These are phyloP conservation scores for Ochotona curzoniae DNA, from an alignment of 2,113 vertebrate species.

Conservation along the genomic window DNA sequence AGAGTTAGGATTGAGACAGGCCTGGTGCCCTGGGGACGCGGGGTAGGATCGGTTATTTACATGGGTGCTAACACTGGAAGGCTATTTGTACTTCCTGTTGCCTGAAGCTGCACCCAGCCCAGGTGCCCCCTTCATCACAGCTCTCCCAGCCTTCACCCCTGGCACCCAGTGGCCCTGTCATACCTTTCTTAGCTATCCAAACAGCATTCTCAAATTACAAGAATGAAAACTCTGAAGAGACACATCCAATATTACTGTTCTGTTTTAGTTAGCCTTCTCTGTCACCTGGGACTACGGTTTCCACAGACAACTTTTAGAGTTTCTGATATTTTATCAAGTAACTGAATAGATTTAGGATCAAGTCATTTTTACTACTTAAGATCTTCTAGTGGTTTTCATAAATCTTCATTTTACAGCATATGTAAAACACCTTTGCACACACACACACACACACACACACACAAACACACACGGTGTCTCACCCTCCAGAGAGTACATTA, in stretches of 20 bases:
- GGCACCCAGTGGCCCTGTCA: neutral
- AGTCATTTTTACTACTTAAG: neutral
- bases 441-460: neutral
- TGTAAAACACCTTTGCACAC: neutral
- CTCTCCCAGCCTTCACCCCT: neutral
- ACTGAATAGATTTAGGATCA: constrained; percentile 19
- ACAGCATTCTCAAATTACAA: neutral
- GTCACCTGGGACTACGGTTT: neutral
- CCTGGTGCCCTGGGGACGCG: neutral
- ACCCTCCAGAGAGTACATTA: neutral
- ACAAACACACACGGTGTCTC: neutral
- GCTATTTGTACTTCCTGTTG: neutral
- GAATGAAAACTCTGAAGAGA: neutral
- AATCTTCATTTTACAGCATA: neutral
- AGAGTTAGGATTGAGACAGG: neutral
- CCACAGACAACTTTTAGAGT: neutral
- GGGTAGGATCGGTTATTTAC: too few species aligned
- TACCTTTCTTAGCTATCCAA: neutral
- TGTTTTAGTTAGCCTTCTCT: neutral
- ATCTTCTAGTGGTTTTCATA: neutral
- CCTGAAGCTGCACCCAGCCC: neutral
- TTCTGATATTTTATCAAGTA: constrained; percentile 31
- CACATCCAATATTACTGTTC: neutral
- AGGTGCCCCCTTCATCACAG: neutral
- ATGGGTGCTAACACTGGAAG: neutral